phyloP scores from a whole-genome alignment of 2,113 vertebrate genomes.

The Entosphenus tridentatus region DNA sequence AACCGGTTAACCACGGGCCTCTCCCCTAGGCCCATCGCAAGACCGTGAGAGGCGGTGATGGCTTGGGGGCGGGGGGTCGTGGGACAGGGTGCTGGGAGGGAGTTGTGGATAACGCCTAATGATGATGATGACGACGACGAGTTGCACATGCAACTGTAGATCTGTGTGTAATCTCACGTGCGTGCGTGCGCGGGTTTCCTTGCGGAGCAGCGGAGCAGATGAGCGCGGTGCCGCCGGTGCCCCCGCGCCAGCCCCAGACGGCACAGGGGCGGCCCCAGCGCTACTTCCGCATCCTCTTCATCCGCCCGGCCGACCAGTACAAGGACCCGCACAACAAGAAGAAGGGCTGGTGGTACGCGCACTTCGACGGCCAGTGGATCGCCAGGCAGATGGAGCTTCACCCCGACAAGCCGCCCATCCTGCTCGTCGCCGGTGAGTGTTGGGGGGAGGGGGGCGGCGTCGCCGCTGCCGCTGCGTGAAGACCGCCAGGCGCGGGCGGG shows the following conservation, averaged over 20 bases:
- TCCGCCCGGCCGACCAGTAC: constrained; percentile 70
- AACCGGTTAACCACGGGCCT: too few species aligned
- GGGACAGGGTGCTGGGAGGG: too few species aligned
- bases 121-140: neutral
- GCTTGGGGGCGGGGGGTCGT: too few species aligned
- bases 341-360: constrained; percentile 97
- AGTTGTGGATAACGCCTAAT: too few species aligned
- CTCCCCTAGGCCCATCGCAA: too few species aligned
- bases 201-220: constrained; percentile 37
- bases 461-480: too few species aligned
- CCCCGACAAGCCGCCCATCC: constrained; percentile 75
- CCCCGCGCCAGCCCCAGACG: constrained; percentile 43
- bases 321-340: constrained; percentile 76
- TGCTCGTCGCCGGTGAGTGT: constrained; percentile 70
- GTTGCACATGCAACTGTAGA: neutral
- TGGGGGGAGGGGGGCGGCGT: neutral
- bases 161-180: neutral
- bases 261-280: constrained; percentile 60
- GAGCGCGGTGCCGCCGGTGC: constrained; percentile 34
- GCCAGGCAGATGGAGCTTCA: constrained; percentile 94
- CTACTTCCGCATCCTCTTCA: constrained; percentile 89
- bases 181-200: neutral
- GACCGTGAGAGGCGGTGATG: too few species aligned
- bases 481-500: too few species aligned
- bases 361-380: constrained; percentile 90